These are phyloP conservation scores for Noctilio leporinus DNA, from an alignment of 2,113 vertebrate species.

Conservation along the genomic window DNA sequence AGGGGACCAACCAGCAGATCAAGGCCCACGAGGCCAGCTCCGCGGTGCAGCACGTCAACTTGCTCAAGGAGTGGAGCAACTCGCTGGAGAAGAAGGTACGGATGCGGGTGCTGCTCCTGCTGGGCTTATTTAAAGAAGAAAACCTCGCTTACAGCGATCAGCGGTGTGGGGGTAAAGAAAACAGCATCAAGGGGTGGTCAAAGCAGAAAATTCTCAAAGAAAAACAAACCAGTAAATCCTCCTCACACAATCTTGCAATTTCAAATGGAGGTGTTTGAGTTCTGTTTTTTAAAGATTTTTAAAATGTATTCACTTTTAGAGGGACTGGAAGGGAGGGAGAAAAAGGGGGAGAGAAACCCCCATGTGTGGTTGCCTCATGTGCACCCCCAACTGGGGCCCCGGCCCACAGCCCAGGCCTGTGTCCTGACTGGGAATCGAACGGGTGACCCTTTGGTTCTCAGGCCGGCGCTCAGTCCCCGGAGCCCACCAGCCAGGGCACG, in stretches of 20 bases:
- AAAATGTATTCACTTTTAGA: no score
- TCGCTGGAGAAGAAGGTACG: conserved; percentile 92
- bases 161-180: conserved; percentile 30
- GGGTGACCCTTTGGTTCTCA: no score
- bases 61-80: conserved; percentile 91
- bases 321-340: no score
- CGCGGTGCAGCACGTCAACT: conserved; percentile 91
- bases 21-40: conserved; percentile 92
- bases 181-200: conserved; percentile 46
- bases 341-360: no score
- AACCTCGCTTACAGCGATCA: neutral
- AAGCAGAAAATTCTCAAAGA: no score
- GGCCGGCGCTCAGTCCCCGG: no score
- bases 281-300: no score
- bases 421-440: no score
- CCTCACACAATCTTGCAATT: neutral
- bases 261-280: neutral
- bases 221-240: neutral
- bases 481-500: no score
- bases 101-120: neutral
- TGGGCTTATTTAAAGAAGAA: conserved; percentile 35
- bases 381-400: no score
- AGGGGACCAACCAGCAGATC: conserved; percentile 95
- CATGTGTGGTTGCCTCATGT: no score
- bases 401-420: no score